Conservation (phyloP, 2,888 invertebrate species). For the Clitarchus hookeri region DNA sequence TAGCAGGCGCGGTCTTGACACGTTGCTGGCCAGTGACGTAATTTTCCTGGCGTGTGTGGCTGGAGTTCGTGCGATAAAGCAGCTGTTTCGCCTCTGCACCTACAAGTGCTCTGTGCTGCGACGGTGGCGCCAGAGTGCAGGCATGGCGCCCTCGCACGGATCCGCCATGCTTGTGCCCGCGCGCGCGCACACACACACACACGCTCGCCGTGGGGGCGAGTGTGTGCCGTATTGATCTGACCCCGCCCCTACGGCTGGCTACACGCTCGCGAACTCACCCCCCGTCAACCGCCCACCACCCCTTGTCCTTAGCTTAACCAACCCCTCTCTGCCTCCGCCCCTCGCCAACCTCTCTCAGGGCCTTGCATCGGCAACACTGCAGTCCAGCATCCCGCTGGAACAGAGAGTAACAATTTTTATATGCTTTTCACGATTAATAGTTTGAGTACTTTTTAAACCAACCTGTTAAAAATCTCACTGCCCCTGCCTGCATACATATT, state of each 20-base stretch:
- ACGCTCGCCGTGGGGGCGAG: not conserved
- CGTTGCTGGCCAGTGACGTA: too few species aligned
- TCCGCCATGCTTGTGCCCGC: not conserved
- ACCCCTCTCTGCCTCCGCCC: not conserved
- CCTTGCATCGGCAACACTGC: constrained; percentile 14
- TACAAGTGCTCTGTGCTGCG: too few species aligned
- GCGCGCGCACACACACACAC: not conserved
- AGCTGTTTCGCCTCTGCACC: too few species aligned
- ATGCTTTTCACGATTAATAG: too few species aligned
- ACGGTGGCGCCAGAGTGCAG: not conserved
- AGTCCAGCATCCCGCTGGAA: not conserved
- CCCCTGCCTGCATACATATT: too few species aligned
- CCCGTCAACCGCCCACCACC: not conserved
- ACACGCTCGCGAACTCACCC: not conserved
- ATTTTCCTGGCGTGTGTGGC: too few species aligned
- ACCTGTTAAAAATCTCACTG: too few species aligned
- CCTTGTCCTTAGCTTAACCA: not conserved
- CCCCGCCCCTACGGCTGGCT: not conserved
- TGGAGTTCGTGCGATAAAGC: too few species aligned
- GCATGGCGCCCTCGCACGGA: not conserved
- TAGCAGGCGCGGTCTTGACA: too few species aligned
- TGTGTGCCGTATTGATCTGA: constrained; percentile 10
- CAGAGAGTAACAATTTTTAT: too few species aligned
- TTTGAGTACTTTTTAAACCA: too few species aligned
- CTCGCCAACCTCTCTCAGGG: not conserved